Conservation (phyloP, 2,888 invertebrate genomes). For the Melanchra persicariae region DNA sequence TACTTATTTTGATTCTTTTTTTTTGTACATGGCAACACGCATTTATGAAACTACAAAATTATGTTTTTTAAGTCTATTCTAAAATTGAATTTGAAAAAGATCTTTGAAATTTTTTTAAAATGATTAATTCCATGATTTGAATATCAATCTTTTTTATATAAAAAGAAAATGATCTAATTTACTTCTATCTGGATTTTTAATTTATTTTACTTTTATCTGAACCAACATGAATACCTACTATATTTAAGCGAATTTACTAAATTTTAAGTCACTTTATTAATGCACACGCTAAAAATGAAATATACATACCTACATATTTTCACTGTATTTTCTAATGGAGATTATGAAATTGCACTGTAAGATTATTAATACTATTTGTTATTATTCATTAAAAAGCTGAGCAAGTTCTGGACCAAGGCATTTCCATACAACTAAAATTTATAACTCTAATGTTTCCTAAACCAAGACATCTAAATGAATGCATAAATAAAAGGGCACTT, state of each 20-base stretch:
- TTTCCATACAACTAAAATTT: not conserved
- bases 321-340: slow-evolving; percentile 17
- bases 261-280: slow-evolving; percentile 66
- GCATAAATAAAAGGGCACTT: not conserved
- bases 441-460: too few species aligned
- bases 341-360: slow-evolving; percentile 32
- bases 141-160: slow-evolving; percentile 26
- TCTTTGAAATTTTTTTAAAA: slow-evolving; percentile 6
- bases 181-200: slow-evolving; percentile 36
- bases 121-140: slow-evolving; percentile 56
- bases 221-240: slow-evolving; percentile 48
- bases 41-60: slow-evolving; percentile 39
- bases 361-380: not conserved
- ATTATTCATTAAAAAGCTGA: not conserved
- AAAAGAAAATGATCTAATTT: slow-evolving; percentile 17
- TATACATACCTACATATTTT: slow-evolving; percentile 23
- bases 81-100: slow-evolving; percentile 12
- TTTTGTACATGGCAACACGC: slow-evolving; percentile 62
- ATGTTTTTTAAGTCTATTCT: not conserved
- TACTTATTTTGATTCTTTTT: slow-evolving; percentile 32
- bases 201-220: slow-evolving; percentile 43
- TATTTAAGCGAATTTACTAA: slow-evolving; percentile 72
- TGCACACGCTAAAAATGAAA: slow-evolving; percentile 37
- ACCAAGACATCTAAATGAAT: not conserved
- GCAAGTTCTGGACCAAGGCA: too few species aligned